phyloP scores from a whole-genome alignment of 2,888 invertebrate species.

The Cataglyphis albicans region DNA sequence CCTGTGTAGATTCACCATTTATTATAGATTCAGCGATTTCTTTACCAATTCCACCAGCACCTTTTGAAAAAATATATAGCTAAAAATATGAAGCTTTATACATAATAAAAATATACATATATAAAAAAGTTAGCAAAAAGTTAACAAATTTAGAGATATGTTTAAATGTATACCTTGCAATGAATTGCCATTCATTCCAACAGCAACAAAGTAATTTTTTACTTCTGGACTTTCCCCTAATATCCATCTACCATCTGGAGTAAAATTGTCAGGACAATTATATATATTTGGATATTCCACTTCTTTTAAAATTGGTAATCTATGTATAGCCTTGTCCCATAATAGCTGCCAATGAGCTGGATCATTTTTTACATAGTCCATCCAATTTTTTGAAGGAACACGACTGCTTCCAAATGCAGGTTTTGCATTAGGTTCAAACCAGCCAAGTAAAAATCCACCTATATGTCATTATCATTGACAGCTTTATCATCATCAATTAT shows the following conservation, averaged over 20 bases:
- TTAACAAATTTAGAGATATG: neutral
- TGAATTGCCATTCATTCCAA: constrained; percentile 91
- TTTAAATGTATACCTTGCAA: constrained; percentile 85
- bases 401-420: constrained; percentile 87
- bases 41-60: constrained; percentile 91
- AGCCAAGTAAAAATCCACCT: constrained; percentile 88
- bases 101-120: neutral
- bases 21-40: constrained; percentile 90
- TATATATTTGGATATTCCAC: constrained; percentile 87
- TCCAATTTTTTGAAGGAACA: constrained; percentile 86
- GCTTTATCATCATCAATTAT: constrained; percentile 19
- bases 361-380: constrained; percentile 87
- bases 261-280: constrained; percentile 91
- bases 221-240: constrained; percentile 90
- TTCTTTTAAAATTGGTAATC: constrained; percentile 88
- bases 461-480: neutral
- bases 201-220: constrained; percentile 91
- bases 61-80: constrained; percentile 73
- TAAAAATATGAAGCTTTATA: constrained; percentile 6
- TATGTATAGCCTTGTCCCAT: constrained; percentile 87
- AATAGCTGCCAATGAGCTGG: constrained; percentile 88
- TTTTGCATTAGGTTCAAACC: constrained; percentile 89
- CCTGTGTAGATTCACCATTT: constrained; percentile 89
- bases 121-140: constrained; percentile 9
- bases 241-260: constrained; percentile 91